A percentile compares a stretch with the other conserved stretches of the same genome.
Evolutionary conservation across 2,888 invertebrate genomes (phyloP).

Genomic region (Eretmocerus hayati): DNA sequence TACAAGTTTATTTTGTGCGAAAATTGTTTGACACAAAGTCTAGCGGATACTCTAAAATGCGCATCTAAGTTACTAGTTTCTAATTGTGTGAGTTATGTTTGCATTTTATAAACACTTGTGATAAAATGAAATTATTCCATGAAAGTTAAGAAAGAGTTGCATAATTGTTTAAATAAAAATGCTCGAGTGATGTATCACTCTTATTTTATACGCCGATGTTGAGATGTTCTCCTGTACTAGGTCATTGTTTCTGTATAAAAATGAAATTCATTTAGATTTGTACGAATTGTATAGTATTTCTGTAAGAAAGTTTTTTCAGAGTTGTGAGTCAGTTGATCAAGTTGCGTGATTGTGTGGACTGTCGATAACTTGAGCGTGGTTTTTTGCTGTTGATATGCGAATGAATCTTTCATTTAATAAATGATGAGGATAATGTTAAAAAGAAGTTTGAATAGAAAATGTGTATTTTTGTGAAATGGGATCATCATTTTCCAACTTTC

Average conservation of each 20-base stretch:
- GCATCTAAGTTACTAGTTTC: constrained; percentile 31
- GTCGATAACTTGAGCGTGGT: too few relatives aligned
- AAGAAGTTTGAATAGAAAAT: too few relatives aligned
- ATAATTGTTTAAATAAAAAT: constrained; percentile 5
- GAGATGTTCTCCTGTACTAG: constrained; percentile 10
- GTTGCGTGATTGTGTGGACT: too few relatives aligned
- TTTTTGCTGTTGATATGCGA: too few relatives aligned
- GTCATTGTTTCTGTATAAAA: constrained; percentile 3
- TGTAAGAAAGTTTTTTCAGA: constrained; percentile 14
- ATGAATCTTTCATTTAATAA: too few relatives aligned
- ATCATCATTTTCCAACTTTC: too few relatives aligned
- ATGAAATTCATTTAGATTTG: constrained; percentile 10
- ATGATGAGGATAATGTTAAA: too few relatives aligned
- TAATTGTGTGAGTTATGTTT: too few relatives aligned
- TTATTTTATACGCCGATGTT: constrained; percentile 6
- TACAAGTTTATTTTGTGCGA: constrained; percentile 82
- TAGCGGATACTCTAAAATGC: constrained; percentile 46
- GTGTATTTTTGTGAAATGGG: too few relatives aligned
- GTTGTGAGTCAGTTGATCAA: too few relatives aligned
- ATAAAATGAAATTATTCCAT: constrained; percentile 3
- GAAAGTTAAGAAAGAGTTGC: constrained; percentile 1
- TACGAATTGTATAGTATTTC: constrained; percentile 18
- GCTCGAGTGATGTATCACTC: constrained; percentile 6
- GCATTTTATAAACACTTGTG: not conserved
- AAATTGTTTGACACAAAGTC: constrained; percentile 77